Conservation (phyloP, 2,888 invertebrate genomes). For the Fragum sueziense region DNA sequence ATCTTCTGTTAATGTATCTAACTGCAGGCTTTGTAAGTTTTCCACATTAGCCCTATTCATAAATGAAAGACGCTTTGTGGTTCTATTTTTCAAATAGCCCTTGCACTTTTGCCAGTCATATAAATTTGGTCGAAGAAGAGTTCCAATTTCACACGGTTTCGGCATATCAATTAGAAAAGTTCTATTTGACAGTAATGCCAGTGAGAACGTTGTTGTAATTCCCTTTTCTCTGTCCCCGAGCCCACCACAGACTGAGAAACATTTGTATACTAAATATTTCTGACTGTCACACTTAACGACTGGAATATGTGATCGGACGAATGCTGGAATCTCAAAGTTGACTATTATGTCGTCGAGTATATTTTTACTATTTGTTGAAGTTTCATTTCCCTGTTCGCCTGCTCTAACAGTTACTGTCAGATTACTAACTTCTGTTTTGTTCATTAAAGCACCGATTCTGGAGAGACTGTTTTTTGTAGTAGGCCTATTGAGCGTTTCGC, state of each 20-base stretch:
- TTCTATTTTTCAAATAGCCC: background rate
- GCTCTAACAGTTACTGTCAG: too few relatives aligned
- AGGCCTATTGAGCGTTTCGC: background rate
- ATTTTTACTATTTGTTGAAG: too few relatives aligned
- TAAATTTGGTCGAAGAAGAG: conserved; percentile 17
- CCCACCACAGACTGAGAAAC: conserved; percentile 38
- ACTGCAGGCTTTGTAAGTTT: background rate
- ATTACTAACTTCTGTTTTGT: too few relatives aligned
- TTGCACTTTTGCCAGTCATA: conserved; percentile 44
- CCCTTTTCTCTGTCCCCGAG: conserved; percentile 47
- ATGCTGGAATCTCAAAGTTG: background rate
- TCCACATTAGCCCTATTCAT: background rate
- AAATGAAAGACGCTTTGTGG: background rate
- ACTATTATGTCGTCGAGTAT: background rate
- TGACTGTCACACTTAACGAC: background rate
- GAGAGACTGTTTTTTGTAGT: too few relatives aligned
- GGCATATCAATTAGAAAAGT: conserved; percentile 33
- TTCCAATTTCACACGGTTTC: conserved; percentile 30
- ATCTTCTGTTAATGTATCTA: background rate
- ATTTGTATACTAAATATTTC: conserved; percentile 28
- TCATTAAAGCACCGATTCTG: too few relatives aligned
- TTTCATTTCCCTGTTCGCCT: too few relatives aligned
- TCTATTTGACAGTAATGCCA: conserved; percentile 34
- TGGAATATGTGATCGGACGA: background rate
- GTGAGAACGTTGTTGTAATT: conserved; percentile 30